A percentile compares a stretch with the other conserved stretches of the same genome.
Evolutionary conservation across 2,888 invertebrate species (phyloP).

Genomic region (Tetranychus piercei): DNA sequence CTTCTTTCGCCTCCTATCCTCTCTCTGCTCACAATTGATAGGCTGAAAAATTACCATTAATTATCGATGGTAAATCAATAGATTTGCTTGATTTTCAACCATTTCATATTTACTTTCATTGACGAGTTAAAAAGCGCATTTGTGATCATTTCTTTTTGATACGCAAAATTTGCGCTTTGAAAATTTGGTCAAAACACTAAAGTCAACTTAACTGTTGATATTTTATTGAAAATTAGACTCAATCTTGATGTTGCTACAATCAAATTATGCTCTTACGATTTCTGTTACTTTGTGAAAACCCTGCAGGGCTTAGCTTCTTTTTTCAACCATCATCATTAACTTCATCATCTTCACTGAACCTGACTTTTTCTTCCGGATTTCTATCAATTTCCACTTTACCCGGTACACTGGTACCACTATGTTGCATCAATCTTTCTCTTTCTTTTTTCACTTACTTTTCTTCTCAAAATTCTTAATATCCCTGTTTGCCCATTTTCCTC

Average conservation of each 20-base stretch:
- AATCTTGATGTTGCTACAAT: too few species aligned
- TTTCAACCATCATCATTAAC: background rate
- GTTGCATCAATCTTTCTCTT: slow-evolving; percentile 1
- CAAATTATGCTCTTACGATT: background rate
- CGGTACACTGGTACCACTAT: background rate
- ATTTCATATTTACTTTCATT: too few species aligned
- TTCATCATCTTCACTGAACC: slow-evolving; percentile 3
- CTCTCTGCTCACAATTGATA: background rate
- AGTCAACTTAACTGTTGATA: too few species aligned
- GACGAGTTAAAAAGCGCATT: too few species aligned
- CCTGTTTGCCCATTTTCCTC: background rate
- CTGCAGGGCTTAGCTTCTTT: background rate
- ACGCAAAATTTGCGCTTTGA: too few species aligned
- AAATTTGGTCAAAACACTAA: too few species aligned
- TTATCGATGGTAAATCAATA: too few species aligned
- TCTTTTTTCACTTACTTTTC: background rate
- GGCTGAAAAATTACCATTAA: too few species aligned
- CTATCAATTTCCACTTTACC: background rate
- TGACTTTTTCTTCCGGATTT: slow-evolving; percentile 7
- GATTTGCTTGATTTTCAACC: too few species aligned
- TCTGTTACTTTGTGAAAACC: background rate
- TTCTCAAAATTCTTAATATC: too few species aligned
- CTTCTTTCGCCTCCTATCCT: background rate
- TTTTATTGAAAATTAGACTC: too few species aligned
- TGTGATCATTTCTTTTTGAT: too few species aligned